Evolutionary conservation across 2,113 vertebrate species (phyloP).

Genomic region (Neotoma lepida): DNA sequence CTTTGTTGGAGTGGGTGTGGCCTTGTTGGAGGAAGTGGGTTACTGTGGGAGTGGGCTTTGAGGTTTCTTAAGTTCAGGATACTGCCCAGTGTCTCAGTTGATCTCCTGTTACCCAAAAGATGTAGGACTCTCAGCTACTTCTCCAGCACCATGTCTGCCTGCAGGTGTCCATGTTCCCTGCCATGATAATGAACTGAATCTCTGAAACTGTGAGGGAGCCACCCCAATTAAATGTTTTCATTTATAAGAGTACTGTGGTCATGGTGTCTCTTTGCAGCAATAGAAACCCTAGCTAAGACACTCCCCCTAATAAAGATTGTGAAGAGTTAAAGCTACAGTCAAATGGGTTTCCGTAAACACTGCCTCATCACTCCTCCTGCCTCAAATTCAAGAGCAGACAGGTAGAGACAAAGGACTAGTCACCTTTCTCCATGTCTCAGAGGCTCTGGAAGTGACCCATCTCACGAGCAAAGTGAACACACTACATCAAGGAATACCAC

Average conservation of each 20-base stretch:
- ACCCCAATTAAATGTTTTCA: no score
- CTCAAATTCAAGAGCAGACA: not conserved
- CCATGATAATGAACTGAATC: not conserved
- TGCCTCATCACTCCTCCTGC: not conserved
- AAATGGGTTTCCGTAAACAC: slow-evolving; percentile 21
- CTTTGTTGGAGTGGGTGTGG: not conserved
- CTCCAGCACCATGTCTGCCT: not conserved
- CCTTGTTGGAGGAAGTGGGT: not conserved
- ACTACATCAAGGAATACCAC: not conserved
- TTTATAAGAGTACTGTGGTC: no score
- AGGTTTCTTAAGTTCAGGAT: not conserved
- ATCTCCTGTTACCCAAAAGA: not conserved
- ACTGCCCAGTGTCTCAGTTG: not conserved
- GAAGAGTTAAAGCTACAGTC: not conserved
- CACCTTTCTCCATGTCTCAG: not conserved
- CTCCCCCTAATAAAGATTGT: not conserved
- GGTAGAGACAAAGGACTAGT: not conserved
- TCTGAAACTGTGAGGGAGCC: no score
- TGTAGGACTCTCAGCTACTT: not conserved
- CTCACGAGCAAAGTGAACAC: not conserved
- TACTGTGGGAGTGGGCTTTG: not conserved
- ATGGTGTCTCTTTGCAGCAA: no score
- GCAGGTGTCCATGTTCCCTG: not conserved
- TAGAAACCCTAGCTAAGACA: not conserved
- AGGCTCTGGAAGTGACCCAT: not conserved